Conservation (phyloP, 2,797 vertebrate genomes). For the Scolopax bukidnonensis region DNA sequence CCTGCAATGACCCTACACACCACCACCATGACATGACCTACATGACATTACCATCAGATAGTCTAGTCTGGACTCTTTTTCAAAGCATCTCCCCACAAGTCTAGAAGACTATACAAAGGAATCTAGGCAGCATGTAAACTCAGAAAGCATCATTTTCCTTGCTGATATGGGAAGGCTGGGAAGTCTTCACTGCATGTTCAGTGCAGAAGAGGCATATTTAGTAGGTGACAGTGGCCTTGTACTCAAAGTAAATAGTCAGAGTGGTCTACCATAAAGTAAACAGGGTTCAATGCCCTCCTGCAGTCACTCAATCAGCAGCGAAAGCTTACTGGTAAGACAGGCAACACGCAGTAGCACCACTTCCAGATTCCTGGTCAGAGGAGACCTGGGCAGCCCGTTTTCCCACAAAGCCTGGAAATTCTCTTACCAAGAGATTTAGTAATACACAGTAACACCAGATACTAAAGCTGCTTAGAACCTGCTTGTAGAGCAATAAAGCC, state of each 20-base stretch:
- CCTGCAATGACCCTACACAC: background rate
- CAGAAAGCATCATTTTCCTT: background rate
- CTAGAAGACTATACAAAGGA: background rate
- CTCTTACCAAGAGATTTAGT: background rate
- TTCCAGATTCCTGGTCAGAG: background rate
- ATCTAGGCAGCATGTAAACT: background rate
- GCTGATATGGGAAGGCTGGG: background rate
- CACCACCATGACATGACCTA: too few relatives aligned
- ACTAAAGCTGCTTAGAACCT: slow-evolving; percentile 35
- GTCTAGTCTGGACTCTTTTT: background rate
- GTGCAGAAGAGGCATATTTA: background rate
- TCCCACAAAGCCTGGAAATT: background rate
- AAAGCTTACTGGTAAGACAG: background rate
- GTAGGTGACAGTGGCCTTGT: background rate
- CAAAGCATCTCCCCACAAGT: background rate
- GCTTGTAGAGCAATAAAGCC: slow-evolving; percentile 5
- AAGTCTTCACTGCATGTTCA: background rate
- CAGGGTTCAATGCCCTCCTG: background rate
- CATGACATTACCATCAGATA: background rate
- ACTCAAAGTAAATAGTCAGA: background rate
- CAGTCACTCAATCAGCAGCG: background rate
- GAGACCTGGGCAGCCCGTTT: background rate
- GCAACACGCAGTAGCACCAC: background rate
- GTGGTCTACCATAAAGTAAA: background rate
- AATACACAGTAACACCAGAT: background rate